Conservation (phyloP, 2,113 vertebrate species). For the Dolichotis patagonum region DNA sequence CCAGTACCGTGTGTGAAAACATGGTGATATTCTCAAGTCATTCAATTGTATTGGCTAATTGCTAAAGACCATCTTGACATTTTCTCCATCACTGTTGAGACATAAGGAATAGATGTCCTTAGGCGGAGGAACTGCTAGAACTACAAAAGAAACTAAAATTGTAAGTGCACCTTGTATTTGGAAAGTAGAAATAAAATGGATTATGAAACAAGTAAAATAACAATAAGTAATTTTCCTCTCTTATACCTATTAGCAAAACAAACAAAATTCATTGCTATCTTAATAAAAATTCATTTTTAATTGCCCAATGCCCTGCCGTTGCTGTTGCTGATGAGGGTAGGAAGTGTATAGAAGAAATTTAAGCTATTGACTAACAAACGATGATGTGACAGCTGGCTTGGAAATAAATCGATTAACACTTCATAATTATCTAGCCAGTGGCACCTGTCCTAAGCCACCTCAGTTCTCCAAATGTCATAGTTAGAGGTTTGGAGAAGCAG, state of each 20-base stretch:
- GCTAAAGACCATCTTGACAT: neutral
- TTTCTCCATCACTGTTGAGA: neutral
- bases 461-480: neutral
- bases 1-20: neutral
- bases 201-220: neutral
- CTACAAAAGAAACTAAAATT: neutral
- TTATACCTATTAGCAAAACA: neutral
- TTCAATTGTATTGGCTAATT: neutral
- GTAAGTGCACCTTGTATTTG: neutral
- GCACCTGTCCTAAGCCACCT: conserved; percentile 29
- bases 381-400: conserved; percentile 44
- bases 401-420: conserved; percentile 60
- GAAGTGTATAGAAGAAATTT: neutral
- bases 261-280: neutral
- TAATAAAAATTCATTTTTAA: conserved; percentile 45
- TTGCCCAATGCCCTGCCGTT: neutral
- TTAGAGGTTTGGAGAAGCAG: neutral
- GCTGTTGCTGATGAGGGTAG: neutral
- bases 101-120: neutral
- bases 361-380: conserved; percentile 31
- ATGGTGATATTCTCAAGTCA: neutral
- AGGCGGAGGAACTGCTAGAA: neutral
- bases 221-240: neutral
- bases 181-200: neutral
- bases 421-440: conserved; percentile 53